Conservation (phyloP, 2,888 invertebrate species). For the Dinocampus coccinellae region DNA sequence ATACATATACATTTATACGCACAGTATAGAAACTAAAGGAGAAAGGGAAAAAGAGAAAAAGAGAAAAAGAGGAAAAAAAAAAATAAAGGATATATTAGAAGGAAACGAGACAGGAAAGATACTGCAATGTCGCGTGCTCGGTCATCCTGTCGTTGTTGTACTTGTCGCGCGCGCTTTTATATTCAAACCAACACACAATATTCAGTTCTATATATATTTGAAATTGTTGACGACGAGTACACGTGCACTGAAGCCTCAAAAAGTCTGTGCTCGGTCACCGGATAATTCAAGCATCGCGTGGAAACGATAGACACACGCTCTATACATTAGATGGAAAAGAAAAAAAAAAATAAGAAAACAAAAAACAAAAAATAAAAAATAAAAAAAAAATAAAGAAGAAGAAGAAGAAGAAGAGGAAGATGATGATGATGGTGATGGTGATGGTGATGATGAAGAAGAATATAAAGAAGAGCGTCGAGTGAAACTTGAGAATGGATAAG, state of each 20-base stretch:
- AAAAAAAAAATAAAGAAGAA: no score
- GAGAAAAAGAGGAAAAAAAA: neutral
- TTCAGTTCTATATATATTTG: neutral
- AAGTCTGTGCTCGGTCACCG: conserved; percentile 1
- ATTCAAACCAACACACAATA: conserved; percentile 14
- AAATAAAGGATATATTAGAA: neutral
- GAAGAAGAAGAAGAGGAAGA: neutral
- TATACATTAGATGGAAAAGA: neutral
- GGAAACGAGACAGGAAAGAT: conserved; percentile 10
- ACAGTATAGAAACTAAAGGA: neutral
- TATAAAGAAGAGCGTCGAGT: conserved; percentile 34
- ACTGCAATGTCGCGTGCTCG: conserved; percentile 14
- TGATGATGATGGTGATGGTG: no score
- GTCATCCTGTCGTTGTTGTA: conserved; percentile 33
- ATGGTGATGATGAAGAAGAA: neutral
- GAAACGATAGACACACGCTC: neutral
- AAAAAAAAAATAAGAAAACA: no score
- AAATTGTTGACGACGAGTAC: neutral
- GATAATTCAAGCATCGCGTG: conserved; percentile 18
- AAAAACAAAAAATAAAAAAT: no score
- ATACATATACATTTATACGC: neutral
- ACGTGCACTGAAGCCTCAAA: neutral
- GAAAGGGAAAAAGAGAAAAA: neutral
- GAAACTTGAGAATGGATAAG: conserved; percentile 45
- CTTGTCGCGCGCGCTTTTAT: conserved; percentile 18